These are phyloP conservation scores for Hyphantria cunea DNA, from an alignment of 1,140 invertebrate species.

Conservation along the genomic window DNA sequence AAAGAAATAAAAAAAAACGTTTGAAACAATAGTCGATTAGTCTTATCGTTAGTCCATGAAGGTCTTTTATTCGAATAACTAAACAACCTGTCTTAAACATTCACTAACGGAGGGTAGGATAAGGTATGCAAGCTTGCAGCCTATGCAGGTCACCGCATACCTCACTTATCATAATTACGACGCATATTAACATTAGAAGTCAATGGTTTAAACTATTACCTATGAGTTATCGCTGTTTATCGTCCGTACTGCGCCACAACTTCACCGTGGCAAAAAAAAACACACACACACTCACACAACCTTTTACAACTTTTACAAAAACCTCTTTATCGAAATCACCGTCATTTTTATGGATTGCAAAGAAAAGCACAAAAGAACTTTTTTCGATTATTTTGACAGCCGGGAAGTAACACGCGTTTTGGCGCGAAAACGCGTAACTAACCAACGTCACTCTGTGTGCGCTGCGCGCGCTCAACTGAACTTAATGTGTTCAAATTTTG, in stretches of 20 bases:
- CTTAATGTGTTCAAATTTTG: conserved; percentile 18
- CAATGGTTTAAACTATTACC: conserved; percentile 17
- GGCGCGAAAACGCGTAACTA: conserved; percentile 43
- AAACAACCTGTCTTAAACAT: conserved; percentile 2
- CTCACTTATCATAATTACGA: conserved; percentile 12
- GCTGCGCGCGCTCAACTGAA: conserved; percentile 54
- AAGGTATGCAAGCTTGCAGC: conserved; percentile 16
- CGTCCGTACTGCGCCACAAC: conserved; percentile 11
- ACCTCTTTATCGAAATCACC: conserved; percentile 4
- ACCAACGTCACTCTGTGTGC: conserved; percentile 37
- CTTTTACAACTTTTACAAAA: background rate
- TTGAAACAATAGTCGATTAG: too few relatives aligned
- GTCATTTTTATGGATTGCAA: background rate
- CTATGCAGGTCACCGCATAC: conserved; percentile 18
- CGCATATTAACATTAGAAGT: conserved; percentile 11
- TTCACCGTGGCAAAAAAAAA: background rate
- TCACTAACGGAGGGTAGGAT: conserved; percentile 6
- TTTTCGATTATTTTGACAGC: conserved; percentile 26
- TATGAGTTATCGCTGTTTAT: conserved; percentile 17
- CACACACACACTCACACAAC: background rate
- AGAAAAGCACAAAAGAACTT: conserved; percentile 3
- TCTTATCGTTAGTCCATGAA: too few relatives aligned
- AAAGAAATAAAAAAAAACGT: too few relatives aligned
- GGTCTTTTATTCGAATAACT: background rate
- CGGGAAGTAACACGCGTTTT: conserved; percentile 43